Evolutionary conservation across 2,797 vertebrate genomes (phyloP).

Genomic region (Chiroxiphia lanceolata): DNA sequence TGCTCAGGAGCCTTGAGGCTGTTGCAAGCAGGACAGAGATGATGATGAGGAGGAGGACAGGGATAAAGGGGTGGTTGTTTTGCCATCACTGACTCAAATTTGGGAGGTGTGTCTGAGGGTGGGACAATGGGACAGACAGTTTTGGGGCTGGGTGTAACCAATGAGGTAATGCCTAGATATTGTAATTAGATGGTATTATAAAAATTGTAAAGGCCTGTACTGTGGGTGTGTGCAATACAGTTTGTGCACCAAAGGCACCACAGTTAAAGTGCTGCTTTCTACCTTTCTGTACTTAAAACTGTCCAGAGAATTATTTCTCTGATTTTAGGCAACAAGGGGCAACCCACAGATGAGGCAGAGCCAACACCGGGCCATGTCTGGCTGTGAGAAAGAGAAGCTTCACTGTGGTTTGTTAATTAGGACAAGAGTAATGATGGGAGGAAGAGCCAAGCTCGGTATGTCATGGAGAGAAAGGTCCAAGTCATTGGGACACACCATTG

Average conservation of each 20-base stretch:
- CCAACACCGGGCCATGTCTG: too few relatives aligned
- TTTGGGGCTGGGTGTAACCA: not conserved
- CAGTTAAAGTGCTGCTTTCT: not conserved
- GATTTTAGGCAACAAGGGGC: not conserved
- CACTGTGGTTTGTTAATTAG: rapidly evolving
- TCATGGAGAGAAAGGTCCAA: not conserved
- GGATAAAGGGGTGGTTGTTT: not conserved
- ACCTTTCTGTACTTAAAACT: not conserved
- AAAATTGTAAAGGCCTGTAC: too few relatives aligned
- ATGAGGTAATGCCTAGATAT: not conserved
- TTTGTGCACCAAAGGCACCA: not conserved
- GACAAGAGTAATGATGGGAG: not conserved
- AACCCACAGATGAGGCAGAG: rapidly evolving
- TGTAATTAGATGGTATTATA: not conserved
- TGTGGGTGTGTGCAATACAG: not conserved
- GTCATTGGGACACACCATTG: not conserved
- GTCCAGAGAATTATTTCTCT: not conserved
- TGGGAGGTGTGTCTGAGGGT: not conserved
- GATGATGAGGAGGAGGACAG: not conserved
- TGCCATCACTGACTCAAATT: not conserved
- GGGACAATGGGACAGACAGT: not conserved
- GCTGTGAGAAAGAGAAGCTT: not conserved
- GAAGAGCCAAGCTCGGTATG: rapidly evolving
- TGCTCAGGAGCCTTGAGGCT: not conserved
- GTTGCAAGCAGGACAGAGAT: not conserved